A percentile compares a stretch with the other conserved stretches of the same genome.
These are phyloP conservation scores for Phocoena phocoena DNA, from an alignment of 2,113 vertebrate species.

Conservation along the genomic window DNA sequence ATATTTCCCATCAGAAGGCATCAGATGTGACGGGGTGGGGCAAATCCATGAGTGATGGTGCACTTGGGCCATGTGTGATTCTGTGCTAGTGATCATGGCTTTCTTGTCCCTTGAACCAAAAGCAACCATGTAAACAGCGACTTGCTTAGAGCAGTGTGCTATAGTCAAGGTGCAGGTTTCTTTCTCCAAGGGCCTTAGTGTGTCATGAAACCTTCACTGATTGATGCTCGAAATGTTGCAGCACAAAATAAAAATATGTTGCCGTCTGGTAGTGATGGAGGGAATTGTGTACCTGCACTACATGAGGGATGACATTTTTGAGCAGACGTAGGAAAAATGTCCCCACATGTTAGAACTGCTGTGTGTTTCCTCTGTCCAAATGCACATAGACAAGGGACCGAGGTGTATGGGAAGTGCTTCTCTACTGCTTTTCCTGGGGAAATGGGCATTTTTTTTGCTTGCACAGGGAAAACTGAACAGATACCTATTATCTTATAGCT, in stretches of 20 bases:
- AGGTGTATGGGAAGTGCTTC: not conserved
- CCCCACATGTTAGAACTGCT: not conserved
- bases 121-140: rapidly evolving
- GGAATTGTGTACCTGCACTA: not conserved
- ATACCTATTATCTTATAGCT: not conserved
- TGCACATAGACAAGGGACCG: not conserved
- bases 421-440: not conserved
- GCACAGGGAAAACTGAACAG: not conserved
- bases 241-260: not conserved
- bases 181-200: not conserved
- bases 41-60: not conserved
- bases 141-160: not conserved
- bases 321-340: not conserved
- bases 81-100: rapidly evolving
- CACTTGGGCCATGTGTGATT: not conserved
- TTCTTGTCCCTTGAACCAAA: not conserved
- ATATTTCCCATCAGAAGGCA: not conserved
- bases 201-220: not conserved
- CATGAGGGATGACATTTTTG: not conserved
- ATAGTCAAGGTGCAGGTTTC: not conserved
- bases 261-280: not conserved
- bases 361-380: not conserved
- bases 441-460: not conserved
- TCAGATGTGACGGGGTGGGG: not conserved
- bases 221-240: not conserved